Base-by-base conservation (phyloP, 2,113 vertebrate genomes). In the Entelurus aequoreus region DNA sequence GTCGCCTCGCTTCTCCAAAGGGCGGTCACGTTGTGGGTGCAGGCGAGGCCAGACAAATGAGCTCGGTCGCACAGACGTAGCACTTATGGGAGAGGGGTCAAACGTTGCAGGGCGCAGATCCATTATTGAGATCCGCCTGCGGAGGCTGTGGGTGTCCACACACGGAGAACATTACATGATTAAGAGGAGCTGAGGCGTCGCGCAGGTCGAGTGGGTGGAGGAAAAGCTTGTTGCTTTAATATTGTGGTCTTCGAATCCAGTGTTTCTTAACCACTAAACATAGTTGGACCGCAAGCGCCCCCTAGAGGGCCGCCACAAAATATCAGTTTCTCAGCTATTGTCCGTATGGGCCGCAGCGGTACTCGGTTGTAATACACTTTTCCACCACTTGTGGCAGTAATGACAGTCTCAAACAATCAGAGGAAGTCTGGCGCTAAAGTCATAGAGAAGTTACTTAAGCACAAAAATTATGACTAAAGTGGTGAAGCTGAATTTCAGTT, bases 71-170 rank as follows among this genome's bases (percentile, higher is more conserved):
- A 63, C 52, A 59, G 48, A 50, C 54, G 28, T 47, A 65, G 12
- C 66, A 63, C 60, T 48, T 48, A 52, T 12, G 11, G 42, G 42
- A 38, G 5, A 6, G 54, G 70, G 86, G 86, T 88, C 82, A 88
- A 85, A 69, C 82, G 76, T 79, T 73, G 49, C 10, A 52, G 59
- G 66, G 73, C 73, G 44, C 66, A 58, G 64, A 85, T 84, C 82
- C 81, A 89, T 89, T 86, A 84, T 74, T 60, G 4, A 54, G 68
- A 79, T 81, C 80, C 70, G 72, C 58, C 73, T 53, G 72, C 8
- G 61, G 77, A 76, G 71, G 72, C 74, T 81, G 69, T 71, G 65
- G 76, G 70, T 68, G 77, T 81, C 79, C 63, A 60, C 68, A 81
- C 63, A 42, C 58, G 57, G 16, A 66, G 52, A 44, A 40, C 72